Conservation (phyloP, 2,113 vertebrate genomes). For the Hystrix brachyura region DNA sequence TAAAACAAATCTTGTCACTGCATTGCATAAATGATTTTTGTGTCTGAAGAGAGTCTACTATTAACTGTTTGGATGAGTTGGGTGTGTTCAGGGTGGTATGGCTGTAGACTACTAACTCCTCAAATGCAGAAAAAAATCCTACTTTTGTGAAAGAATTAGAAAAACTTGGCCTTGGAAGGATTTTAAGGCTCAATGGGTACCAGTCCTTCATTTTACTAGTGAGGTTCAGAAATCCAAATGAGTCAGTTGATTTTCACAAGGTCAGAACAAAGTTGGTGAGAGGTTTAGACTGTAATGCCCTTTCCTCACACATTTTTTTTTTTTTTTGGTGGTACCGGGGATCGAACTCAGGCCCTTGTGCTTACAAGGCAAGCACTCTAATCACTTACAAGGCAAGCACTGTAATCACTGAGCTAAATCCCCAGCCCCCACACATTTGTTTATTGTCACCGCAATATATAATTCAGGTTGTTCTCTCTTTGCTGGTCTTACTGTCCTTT, state of each 20-base stretch:
- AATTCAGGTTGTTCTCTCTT: neutral
- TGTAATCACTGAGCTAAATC: too few relatives aligned
- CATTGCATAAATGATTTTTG: neutral
- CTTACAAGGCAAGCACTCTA: too few relatives aligned
- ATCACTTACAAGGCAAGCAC: too few relatives aligned
- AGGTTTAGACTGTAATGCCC: neutral
- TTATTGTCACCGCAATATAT: neutral
- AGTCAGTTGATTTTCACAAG: neutral
- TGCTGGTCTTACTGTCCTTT: neutral
- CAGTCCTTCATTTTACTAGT: conserved; percentile 2
- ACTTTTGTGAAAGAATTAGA: neutral
- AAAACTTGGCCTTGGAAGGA: neutral
- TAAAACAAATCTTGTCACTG: conserved; percentile 1
- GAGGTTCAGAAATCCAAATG: neutral
- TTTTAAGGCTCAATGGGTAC: neutral
- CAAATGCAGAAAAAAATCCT: neutral
- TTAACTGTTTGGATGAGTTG: neutral
- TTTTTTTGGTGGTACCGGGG: too few relatives aligned
- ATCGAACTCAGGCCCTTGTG: too few relatives aligned
- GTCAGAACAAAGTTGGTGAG: neutral
- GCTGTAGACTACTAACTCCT: neutral
- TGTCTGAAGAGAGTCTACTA: neutral
- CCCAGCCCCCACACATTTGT: neutral
- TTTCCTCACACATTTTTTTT: neutral
- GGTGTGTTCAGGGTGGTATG: too few relatives aligned